Conservation (phyloP, 2,888 invertebrate species). For the Nasonia oneida region DNA sequence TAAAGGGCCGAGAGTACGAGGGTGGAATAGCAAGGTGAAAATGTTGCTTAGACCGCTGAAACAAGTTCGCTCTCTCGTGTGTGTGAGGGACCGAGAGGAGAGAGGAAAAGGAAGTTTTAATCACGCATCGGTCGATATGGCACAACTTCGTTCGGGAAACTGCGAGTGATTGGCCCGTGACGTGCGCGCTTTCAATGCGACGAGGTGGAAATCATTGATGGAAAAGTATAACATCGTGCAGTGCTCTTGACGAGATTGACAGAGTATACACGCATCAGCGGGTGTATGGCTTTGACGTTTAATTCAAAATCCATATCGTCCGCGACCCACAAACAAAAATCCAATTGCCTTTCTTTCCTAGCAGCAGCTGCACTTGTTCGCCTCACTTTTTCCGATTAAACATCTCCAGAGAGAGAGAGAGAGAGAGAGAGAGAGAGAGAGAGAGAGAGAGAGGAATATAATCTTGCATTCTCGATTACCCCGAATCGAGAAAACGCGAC, state of each 20-base stretch:
- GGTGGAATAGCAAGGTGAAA: background rate
- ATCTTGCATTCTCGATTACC: background rate
- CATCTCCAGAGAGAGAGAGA: background rate
- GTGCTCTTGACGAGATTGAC: background rate
- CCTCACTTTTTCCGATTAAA: background rate
- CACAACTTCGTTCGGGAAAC: too few species aligned
- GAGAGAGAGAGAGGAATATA: background rate
- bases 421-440: too few species aligned
- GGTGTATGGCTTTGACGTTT: background rate
- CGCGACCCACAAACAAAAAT: background rate
- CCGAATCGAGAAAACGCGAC: background rate
- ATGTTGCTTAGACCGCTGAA: background rate
- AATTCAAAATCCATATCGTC: background rate
- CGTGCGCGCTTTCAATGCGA: too few species aligned
- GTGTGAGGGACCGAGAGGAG: background rate
- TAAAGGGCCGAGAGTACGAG: background rate
- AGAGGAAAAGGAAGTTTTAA: background rate
- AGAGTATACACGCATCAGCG: background rate
- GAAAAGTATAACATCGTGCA: too few species aligned
- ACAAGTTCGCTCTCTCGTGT: background rate
- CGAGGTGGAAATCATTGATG: too few species aligned
- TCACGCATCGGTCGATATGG: background rate
- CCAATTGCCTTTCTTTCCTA: background rate
- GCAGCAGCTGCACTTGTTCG: background rate
- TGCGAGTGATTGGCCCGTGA: too few species aligned